Evolutionary conservation across 2,888 invertebrate species (phyloP).

Genomic region (Ceriagrion tenellum): DNA sequence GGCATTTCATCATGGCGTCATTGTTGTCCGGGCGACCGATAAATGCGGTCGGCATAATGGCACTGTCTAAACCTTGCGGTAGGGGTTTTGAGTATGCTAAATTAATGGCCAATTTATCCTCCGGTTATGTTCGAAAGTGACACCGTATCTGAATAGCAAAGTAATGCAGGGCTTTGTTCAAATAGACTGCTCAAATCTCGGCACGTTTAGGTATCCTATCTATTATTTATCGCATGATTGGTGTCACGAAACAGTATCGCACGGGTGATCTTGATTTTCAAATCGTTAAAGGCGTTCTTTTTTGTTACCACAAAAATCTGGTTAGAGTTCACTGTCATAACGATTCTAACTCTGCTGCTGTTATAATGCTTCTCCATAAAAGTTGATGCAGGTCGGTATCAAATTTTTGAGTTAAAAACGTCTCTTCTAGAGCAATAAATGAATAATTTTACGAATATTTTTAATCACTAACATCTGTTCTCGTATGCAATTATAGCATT

Average conservation of each 20-base stretch:
- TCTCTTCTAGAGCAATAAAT: no score
- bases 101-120: conserved; percentile 27
- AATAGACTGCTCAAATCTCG: background rate
- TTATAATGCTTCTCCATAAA: no score
- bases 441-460: no score
- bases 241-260: background rate
- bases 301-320: no score
- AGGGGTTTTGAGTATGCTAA: background rate
- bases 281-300: no score
- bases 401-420: no score
- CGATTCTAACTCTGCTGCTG: no score
- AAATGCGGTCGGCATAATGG: background rate
- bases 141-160: background rate
- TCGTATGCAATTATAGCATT: no score
- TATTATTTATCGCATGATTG: background rate
- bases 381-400: no score
- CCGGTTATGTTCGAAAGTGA: background rate
- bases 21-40: background rate
- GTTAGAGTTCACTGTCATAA: no score
- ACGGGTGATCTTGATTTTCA: no score
- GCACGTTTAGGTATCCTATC: background rate
- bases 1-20: conserved; percentile 6
- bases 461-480: no score
- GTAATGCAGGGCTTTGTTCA: background rate
- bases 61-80: background rate